Evolutionary conservation across 2,888 invertebrate genomes (phyloP).

Genomic region (Leptinotarsa tumamoca): DNA sequence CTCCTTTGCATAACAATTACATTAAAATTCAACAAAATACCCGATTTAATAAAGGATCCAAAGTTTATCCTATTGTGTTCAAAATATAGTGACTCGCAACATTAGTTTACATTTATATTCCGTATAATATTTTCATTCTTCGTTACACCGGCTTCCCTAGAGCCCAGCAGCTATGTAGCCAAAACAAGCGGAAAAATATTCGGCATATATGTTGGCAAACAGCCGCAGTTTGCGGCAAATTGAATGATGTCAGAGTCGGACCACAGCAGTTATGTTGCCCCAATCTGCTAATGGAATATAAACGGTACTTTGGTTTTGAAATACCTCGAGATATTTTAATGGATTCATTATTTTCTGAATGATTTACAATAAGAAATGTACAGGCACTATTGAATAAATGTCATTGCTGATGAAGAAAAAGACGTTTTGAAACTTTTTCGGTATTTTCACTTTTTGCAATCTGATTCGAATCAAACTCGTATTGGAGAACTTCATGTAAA

Average conservation of each 20-base stretch:
- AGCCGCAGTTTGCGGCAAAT: conserved; percentile 47
- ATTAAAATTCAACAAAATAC: conserved; percentile 35
- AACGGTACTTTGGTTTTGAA: too few species aligned
- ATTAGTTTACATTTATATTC: conserved; percentile 53
- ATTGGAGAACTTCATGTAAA: too few species aligned
- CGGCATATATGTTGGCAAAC: conserved; percentile 48
- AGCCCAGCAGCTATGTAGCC: conserved; percentile 34
- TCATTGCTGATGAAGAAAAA: too few species aligned
- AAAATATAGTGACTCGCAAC: conserved; percentile 49
- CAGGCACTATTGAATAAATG: too few species aligned
- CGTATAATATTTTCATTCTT: conserved; percentile 43
- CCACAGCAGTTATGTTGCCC: neutral
- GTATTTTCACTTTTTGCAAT: too few species aligned
- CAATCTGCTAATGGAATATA: too few species aligned
- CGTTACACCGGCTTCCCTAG: conserved; percentile 35
- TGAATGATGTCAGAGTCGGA: conserved; percentile 35
- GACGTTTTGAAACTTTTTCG: too few species aligned
- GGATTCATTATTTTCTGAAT: too few species aligned
- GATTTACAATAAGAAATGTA: too few species aligned
- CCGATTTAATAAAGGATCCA: conserved; percentile 33
- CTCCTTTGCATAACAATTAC: conserved; percentile 35
- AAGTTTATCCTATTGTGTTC: conserved; percentile 37
- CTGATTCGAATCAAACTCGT: too few species aligned
- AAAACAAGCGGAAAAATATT: conserved; percentile 54
- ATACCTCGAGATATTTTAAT: too few species aligned